Conservation (phyloP, 1,140 invertebrate genomes). For the Battus philenor region DNA sequence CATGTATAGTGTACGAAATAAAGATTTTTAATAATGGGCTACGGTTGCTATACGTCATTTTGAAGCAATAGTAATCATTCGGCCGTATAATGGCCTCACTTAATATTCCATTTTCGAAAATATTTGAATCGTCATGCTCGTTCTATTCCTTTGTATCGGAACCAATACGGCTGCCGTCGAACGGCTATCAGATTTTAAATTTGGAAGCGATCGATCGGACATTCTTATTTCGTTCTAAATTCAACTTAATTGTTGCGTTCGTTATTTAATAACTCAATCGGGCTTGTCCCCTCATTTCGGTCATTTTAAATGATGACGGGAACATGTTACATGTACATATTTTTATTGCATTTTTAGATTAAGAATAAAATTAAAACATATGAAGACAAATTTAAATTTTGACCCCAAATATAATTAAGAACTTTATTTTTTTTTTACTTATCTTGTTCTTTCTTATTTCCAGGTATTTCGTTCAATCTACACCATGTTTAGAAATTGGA, state of each 20-base stretch:
- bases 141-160: constrained; percentile 61
- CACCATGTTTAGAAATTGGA: constrained; percentile 21
- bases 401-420: no score
- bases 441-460: constrained; percentile 24
- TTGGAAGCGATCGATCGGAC: constrained; percentile 54
- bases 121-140: constrained; percentile 73
- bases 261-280: constrained; percentile 25
- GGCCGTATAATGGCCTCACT: constrained; percentile 70
- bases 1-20: constrained; percentile 23
- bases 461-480: constrained; percentile 27
- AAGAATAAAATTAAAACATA: neutral
- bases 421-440: no score
- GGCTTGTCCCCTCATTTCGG: neutral
- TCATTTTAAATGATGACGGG: neutral
- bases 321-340: neutral
- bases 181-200: constrained; percentile 66
- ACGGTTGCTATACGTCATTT: constrained; percentile 23
- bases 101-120: constrained; percentile 74
- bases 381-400: no score
- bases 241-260: constrained; percentile 38
- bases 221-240: constrained; percentile 47
- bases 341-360: neutral
- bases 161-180: constrained; percentile 43
- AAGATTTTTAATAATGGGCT: constrained; percentile 52
- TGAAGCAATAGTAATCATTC: constrained; percentile 56